phyloP scores from a whole-genome alignment of 1,140 invertebrate species.

The Cepaea nemoralis region DNA sequence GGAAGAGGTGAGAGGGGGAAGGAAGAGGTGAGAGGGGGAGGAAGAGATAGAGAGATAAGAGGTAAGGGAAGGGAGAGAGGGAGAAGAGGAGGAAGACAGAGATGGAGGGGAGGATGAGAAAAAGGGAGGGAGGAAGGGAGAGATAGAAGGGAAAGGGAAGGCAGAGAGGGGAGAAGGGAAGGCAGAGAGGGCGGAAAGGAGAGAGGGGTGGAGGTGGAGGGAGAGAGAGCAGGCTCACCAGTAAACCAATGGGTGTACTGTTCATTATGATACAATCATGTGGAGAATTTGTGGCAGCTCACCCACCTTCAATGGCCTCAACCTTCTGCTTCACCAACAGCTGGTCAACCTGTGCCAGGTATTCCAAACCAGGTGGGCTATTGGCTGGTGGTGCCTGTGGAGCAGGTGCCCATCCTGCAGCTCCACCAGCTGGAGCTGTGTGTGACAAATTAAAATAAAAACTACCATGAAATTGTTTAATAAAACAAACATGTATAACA shows the following conservation, averaged over 20 bases:
- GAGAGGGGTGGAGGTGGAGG: too few relatives aligned
- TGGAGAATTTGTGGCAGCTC: too few relatives aligned
- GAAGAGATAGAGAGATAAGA: not conserved
- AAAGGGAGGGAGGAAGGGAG: not conserved
- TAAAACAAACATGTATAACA: not conserved
- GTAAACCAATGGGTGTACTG: too few relatives aligned
- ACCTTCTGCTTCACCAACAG: slow-evolving; percentile 90
- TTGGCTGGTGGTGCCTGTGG: slow-evolving; percentile 79
- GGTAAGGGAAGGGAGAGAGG: not conserved
- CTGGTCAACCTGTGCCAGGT: slow-evolving; percentile 90
- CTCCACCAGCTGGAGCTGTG: slow-evolving; percentile 9
- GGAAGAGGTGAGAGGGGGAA: too few relatives aligned
- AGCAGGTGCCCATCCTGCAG: slow-evolving; percentile 46
- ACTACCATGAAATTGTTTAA: not conserved
- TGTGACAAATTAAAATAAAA: not conserved
- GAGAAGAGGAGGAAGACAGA: not conserved
- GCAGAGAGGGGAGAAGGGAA: not conserved
- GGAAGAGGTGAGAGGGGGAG: not conserved
- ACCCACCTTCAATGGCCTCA: slow-evolving; percentile 83
- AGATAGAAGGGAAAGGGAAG: not conserved
- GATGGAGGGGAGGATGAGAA: not conserved
- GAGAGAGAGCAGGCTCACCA: too few relatives aligned
- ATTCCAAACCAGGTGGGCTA: slow-evolving; percentile 92
- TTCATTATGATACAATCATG: too few relatives aligned
- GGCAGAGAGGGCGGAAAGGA: not conserved